Evolutionary conservation across 2,888 invertebrate genomes (phyloP), one percentile per base, ranked within the genome.

Genomic region (Tenthredo scrophulariae): DNA sequence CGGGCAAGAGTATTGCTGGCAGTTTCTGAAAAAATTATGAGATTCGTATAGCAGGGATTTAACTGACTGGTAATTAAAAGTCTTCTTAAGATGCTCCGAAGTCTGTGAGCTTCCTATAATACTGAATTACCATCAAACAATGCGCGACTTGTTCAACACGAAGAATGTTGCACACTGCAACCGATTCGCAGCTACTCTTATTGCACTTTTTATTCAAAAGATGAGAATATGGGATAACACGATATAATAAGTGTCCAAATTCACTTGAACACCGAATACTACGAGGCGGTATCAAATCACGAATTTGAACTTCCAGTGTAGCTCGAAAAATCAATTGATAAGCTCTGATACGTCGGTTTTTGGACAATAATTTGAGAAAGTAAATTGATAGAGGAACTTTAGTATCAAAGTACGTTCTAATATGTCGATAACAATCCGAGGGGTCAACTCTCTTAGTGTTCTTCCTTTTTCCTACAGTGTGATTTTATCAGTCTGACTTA

Each of bases 401-500:
- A 62, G 54, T 54, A 26, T 13, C 33, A 33, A 67, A 33, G 67
- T 18, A 33, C 18, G 6, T 33, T 33, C 18, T 26, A 33, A 67
- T 33, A 7, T 67, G 67, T 7, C 15, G 15, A 18, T 10, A 10
- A 62, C 62, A 13, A 26, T 62, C 26, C 22, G 26, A 26, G 33
- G 67, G 33, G 29, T 67, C 6, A 67, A 67, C 2, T 33, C 18
- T 67, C 13, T 46, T 46, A 67, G 10, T 67, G 2, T 33, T 46
- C 0, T 46, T 46, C 46, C 33, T 67, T 33, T 18, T 67, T 33
- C 18, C 18, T 18, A 7, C 67, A 18, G 33, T 18, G 67, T 43
- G 74, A 74, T 74, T 74, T 74, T 74, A 43, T 74, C 43, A 74
- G 74, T 74, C 74, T 74, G 74, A 74, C 74, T 74, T 74, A 74